phyloP scores from a whole-genome alignment of 2,888 invertebrate species.

The Pheosia tremula region DNA sequence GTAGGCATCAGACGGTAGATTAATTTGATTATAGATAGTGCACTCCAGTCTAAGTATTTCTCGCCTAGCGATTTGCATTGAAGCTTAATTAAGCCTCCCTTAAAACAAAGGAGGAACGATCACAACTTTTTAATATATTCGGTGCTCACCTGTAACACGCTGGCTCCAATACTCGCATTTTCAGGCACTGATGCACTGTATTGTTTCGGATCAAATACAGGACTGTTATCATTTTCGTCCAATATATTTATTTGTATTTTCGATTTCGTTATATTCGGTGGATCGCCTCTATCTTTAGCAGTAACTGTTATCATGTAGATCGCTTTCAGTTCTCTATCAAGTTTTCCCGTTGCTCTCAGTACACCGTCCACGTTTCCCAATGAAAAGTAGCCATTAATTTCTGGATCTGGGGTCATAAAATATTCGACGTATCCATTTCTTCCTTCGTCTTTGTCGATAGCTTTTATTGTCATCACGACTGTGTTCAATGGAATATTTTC shows the following conservation, averaged over 20 bases:
- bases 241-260: constrained; percentile 89
- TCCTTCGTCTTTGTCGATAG: constrained; percentile 95
- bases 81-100: too few species aligned
- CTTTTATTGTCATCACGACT: constrained; percentile 95
- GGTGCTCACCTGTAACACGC: constrained; percentile 90
- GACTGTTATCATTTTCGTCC: constrained; percentile 96
- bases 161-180: constrained; percentile 96
- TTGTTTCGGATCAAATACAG: constrained; percentile 94
- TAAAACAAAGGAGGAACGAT: too few species aligned
- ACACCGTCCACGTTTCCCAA: constrained; percentile 95
- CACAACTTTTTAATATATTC: neutral
- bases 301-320: constrained; percentile 91
- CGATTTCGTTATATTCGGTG: constrained; percentile 88
- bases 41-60: too few species aligned
- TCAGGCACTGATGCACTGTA: constrained; percentile 96
- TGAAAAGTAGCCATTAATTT: constrained; percentile 88
- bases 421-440: constrained; percentile 96
- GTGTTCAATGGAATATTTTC: constrained; percentile 95
- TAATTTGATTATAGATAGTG: too few species aligned
- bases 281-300: constrained; percentile 95
- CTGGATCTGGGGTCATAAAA: constrained; percentile 88
- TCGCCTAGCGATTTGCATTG: too few species aligned
- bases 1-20: too few species aligned
- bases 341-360: constrained; percentile 91
- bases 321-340: constrained; percentile 92